Evolutionary conservation across 2,113 vertebrate genomes (phyloP).

Genomic region (Corvus cornix): DNA sequence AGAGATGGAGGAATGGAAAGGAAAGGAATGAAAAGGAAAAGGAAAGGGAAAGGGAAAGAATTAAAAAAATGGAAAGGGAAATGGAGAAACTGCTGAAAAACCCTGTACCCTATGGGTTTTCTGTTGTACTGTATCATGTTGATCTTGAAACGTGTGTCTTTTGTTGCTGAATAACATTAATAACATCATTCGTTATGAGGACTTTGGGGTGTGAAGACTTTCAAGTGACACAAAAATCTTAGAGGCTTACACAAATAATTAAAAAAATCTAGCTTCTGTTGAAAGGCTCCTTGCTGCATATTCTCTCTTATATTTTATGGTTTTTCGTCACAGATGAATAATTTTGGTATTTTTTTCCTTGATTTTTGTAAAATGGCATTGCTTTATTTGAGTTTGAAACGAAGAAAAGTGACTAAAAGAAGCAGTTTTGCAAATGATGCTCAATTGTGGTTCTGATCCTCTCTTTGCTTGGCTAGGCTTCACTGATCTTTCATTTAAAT

Average conservation of each 20-base stretch:
- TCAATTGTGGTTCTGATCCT: background rate
- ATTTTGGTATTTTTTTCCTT: background rate
- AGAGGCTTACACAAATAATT: background rate
- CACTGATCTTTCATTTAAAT: background rate
- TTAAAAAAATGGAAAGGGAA: rapidly evolving
- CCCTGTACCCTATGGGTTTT: background rate
- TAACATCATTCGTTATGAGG: background rate
- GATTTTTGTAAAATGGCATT: background rate
- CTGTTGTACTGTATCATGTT: background rate
- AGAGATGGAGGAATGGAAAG: background rate
- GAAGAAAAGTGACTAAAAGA: background rate
- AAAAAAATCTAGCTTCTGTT: background rate
- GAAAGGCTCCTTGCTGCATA: background rate
- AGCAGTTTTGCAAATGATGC: constrained; percentile 12
- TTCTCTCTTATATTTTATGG: background rate
- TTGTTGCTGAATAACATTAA: background rate
- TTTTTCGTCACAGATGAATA: background rate
- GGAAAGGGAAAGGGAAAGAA: too few species aligned
- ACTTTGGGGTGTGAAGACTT: background rate
- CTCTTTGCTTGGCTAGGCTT: background rate
- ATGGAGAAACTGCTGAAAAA: background rate
- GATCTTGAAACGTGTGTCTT: background rate
- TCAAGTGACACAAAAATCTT: background rate
- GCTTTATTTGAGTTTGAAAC: background rate
- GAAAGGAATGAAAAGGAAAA: background rate